Percentiles rank a stretch among this genome's conserved stretches.
Evolutionary conservation across 2,797 vertebrate genomes (phyloP).

Genomic region (Pantherophis alleghaniensis): DNA sequence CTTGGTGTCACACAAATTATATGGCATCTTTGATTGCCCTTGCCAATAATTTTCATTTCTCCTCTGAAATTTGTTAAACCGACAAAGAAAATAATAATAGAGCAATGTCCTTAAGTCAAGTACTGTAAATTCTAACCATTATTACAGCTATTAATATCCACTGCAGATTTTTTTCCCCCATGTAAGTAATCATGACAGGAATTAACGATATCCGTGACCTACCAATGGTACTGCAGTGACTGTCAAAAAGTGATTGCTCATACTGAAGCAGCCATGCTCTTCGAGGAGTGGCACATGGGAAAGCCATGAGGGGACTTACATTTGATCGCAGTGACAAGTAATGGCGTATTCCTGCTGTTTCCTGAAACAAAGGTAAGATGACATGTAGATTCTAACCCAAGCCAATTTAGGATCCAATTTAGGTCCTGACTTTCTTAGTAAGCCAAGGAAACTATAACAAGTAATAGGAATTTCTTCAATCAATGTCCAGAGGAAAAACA

Average conservation of each 20-base stretch:
- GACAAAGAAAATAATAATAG: neutral
- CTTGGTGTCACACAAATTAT: neutral
- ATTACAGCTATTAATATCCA: slow-evolving; percentile 20
- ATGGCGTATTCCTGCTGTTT: slow-evolving; percentile 57
- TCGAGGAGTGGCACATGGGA: slow-evolving; percentile 51
- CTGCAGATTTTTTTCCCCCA: neutral
- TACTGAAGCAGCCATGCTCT: slow-evolving; percentile 29
- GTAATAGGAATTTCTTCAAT: slow-evolving; percentile 81
- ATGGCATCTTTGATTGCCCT: neutral
- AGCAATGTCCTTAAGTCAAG: neutral
- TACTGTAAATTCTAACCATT: neutral
- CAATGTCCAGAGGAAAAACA: slow-evolving; percentile 79
- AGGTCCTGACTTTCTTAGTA: slow-evolving; percentile 72
- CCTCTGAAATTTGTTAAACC: neutral
- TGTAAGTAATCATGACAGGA: slow-evolving; percentile 20
- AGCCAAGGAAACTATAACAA: slow-evolving; percentile 78
- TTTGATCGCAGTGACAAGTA: slow-evolving; percentile 70
- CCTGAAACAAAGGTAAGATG: slow-evolving; percentile 56
- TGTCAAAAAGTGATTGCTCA: slow-evolving; percentile 31
- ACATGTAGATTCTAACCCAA: slow-evolving; percentile 73
- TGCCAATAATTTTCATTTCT: neutral
- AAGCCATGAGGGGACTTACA: slow-evolving; percentile 53
- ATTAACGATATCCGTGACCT: slow-evolving; percentile 26
- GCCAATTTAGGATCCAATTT: slow-evolving; percentile 80
- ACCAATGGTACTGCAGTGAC: neutral